These are phyloP conservation scores for Mythimna vitellina DNA, from an alignment of 2,888 invertebrate species.

Conservation along the genomic window DNA sequence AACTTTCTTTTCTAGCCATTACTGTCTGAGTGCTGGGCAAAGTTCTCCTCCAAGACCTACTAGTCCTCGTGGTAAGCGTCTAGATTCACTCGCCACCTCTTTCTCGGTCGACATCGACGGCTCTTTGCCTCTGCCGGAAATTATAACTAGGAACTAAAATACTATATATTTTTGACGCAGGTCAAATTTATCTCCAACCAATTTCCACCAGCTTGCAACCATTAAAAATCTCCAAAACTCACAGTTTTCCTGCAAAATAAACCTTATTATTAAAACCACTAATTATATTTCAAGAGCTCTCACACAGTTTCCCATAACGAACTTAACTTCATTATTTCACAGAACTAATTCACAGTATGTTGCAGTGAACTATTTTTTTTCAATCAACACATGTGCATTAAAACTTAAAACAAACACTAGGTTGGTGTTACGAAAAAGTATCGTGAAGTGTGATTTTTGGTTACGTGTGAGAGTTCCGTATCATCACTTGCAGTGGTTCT, in stretches of 20 bases:
- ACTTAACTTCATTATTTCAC: slow-evolving; percentile 54
- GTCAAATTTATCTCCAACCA: background rate
- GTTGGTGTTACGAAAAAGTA: slow-evolving; percentile 66
- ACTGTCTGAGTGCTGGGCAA: too few relatives aligned
- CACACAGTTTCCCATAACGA: slow-evolving; percentile 48
- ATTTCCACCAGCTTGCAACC: background rate
- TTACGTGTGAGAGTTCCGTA: slow-evolving; percentile 35
- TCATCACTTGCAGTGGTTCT: too few relatives aligned
- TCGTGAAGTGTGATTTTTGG: slow-evolving; percentile 15
- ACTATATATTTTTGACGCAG: background rate
- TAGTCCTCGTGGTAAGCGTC: too few relatives aligned
- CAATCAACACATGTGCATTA: slow-evolving; percentile 82
- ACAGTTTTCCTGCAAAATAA: slow-evolving; percentile 11
- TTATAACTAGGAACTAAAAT: background rate
- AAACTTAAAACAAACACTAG: slow-evolving; percentile 73
- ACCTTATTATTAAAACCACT: slow-evolving; percentile 17
- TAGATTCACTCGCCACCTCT: too few relatives aligned
- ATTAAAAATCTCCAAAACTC: too few relatives aligned
- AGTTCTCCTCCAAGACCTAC: too few relatives aligned
- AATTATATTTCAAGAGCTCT: slow-evolving; percentile 50
- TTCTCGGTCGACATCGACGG: too few relatives aligned
- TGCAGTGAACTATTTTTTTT: slow-evolving; percentile 72
- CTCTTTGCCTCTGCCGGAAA: too few relatives aligned
- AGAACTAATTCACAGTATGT: slow-evolving; percentile 62
- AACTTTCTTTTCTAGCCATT: too few relatives aligned